Percentiles rank a stretch among this genome's conserved stretches.
Evolutionary conservation across 2,113 vertebrate genomes (phyloP).

Genomic region (Burhinus bistriatus): DNA sequence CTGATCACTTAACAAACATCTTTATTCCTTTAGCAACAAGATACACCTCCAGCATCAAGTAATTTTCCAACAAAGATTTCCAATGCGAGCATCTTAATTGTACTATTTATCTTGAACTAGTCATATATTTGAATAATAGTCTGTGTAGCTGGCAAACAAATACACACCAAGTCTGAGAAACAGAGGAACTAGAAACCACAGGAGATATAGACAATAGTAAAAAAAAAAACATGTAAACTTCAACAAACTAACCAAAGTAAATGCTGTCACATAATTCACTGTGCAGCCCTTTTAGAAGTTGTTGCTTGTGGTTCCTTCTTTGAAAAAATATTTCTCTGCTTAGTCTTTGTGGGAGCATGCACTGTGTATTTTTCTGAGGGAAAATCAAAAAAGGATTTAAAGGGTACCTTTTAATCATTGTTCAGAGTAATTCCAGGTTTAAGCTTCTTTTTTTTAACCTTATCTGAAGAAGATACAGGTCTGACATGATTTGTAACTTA

Average conservation of each 20-base stretch:
- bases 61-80: slow-evolving; percentile 9
- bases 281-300: neutral
- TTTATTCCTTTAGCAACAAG: neutral
- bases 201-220: neutral
- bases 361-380: neutral
- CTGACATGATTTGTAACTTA: neutral
- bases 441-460: neutral
- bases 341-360: neutral
- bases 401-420: neutral
- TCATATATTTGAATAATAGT: neutral
- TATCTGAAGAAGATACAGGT: neutral
- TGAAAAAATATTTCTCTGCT: neutral
- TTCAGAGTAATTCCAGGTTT: neutral
- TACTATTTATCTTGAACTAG: neutral
- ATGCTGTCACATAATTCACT: neutral
- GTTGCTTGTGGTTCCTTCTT: neutral
- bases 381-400: neutral
- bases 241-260: neutral
- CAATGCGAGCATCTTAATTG: neutral
- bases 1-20: neutral
- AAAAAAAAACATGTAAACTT: neutral
- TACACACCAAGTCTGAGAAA: neutral
- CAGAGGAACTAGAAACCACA: neutral
- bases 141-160: neutral
- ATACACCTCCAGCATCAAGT: neutral